Evolutionary conservation across 2,113 vertebrate genomes (phyloP).

Genomic region (Melanostigma gelatinosum): DNA sequence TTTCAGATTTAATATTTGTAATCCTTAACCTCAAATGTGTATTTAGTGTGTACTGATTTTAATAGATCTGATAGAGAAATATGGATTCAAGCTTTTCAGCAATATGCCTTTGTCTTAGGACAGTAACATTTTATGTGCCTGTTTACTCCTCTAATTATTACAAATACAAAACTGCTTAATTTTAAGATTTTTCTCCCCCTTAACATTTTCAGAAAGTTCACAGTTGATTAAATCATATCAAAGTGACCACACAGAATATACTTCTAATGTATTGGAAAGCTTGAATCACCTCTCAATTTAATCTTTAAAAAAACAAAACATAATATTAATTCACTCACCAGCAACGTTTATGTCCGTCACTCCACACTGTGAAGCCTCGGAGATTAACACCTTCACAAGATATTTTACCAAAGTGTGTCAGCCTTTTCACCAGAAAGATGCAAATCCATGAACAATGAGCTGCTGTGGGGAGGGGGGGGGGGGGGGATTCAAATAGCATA

Average conservation of each 20-base stretch:
- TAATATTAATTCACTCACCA: conserved; percentile 39
- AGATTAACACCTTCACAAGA: conserved; percentile 18
- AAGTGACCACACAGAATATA: neutral
- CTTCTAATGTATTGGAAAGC: neutral
- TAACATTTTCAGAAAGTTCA: neutral
- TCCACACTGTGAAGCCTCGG: neutral
- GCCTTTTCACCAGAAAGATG: conserved; percentile 26
- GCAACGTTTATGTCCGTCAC: neutral
- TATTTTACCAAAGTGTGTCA: conserved; percentile 6
- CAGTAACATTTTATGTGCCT: neutral
- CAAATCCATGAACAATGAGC: conserved; percentile 43
- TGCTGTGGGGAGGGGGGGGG: neutral
- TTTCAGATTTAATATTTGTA: neutral
- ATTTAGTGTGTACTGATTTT: neutral
- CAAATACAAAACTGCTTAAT: neutral
- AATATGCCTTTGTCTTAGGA: neutral
- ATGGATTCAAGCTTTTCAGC: neutral
- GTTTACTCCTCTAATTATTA: neutral
- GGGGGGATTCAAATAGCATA: conserved; percentile 45
- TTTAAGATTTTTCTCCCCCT: neutral
- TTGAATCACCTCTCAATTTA: neutral
- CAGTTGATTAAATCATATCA: neutral
- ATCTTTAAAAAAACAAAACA: neutral
- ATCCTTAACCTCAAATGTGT: neutral
- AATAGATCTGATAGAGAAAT: neutral